Percentiles rank a stretch among this genome's conserved stretches.
Evolutionary conservation across 2,797 vertebrate genomes (phyloP).

Genomic region (Arrhamphus sclerolepis): DNA sequence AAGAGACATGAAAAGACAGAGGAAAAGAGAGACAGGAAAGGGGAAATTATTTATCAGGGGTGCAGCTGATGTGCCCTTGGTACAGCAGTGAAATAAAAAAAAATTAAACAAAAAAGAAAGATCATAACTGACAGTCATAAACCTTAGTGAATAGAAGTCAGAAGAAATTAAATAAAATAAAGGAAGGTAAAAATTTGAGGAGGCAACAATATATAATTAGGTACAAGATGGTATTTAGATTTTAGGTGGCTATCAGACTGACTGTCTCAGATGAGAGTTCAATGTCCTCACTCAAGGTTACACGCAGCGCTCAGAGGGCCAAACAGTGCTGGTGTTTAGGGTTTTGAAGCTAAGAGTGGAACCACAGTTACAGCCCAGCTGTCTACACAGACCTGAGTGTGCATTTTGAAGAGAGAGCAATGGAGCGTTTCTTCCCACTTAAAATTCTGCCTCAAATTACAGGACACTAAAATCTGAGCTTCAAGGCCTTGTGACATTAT

Average conservation of each 20-base stretch:
- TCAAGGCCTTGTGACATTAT: no score
- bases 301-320: neutral
- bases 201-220: constrained; percentile 17
- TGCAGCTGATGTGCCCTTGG: constrained; percentile 31
- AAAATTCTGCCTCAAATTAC: constrained; percentile 1
- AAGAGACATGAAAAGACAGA: neutral
- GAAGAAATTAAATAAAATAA: constrained; percentile 31
- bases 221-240: constrained; percentile 12
- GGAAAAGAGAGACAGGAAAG: neutral
- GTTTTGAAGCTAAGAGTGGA: constrained; percentile 11
- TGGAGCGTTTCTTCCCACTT: constrained; percentile 32
- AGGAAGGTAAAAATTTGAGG: constrained; percentile 18
- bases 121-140: constrained; percentile 39
- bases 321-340: neutral
- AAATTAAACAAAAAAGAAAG: constrained; percentile 6
- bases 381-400: constrained; percentile 18
- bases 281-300: constrained; percentile 33
- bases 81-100: constrained; percentile 41
- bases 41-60: no score
- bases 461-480: no score
- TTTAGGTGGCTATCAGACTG: neutral
- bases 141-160: constrained; percentile 35
- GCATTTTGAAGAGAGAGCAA: constrained; percentile 32
- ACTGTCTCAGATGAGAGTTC: constrained; percentile 17
- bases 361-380: constrained; percentile 3